Base-by-base conservation (phyloP, 1,140 invertebrate species). In the Mylabris phalerata region DNA sequence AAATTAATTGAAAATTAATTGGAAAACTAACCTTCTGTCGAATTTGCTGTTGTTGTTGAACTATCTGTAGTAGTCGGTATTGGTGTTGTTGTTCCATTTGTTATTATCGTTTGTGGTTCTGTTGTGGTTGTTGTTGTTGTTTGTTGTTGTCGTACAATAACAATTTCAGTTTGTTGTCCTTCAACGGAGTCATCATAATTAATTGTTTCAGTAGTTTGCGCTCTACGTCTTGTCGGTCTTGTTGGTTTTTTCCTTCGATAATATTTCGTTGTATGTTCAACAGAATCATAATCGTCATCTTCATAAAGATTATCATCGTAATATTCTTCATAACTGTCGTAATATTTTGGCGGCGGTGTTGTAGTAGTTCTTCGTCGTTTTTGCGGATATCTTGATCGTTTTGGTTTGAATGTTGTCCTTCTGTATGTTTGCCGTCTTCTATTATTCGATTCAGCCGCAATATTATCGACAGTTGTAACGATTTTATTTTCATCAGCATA, bases 311-410 rank as follows among this genome's bases (percentile, higher is more conserved):
- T 3, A 11, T 51, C 44, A 39, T 55, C 52, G 26, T 47, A 38
- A 41, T 55, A 55, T 19, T 45, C 52, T 47, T 55, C 52, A 4
- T 55, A 55, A 44, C 52, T 55, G 19, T 55, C 38, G n/a, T 55
- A 55, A 25, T 55, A 55, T 4, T 55, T 26, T 24, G 43, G 44
- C 10, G 52, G 26, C 24, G 44, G 27, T 11, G 44, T 48, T 26
- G 51, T 19, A 1, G 19, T 19, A 19, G 50, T 54, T 42, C 51
- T 11, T 38, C 42, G 10, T 0, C 51, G 51, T 54, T 27, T 54
- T 54, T 54, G 51, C 2, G 51, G 24, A 32, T 54, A 54, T 19
- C 45, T 54, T 9, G 44, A 13, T 4, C 51, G 51, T 54, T 45
- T 54, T 27, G 48, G 48, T 39, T 40, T 19, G 24, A 49, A 26